phyloP scores from a whole-genome alignment of 2,888 invertebrate species.

The Eutolmus rufibarbis region DNA sequence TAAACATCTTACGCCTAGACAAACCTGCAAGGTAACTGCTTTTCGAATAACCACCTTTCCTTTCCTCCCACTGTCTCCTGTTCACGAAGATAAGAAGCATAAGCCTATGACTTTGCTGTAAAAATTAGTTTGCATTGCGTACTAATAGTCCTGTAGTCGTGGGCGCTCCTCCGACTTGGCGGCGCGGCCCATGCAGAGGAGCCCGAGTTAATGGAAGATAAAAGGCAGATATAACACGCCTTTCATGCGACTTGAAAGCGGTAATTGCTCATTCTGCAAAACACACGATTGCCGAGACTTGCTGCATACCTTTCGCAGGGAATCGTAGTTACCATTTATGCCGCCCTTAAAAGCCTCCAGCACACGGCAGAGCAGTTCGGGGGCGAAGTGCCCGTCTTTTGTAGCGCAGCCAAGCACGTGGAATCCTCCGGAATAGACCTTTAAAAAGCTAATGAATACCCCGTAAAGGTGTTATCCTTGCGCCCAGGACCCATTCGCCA shows the following conservation, averaged over 20 bases:
- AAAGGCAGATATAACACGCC: slow-evolving; percentile 18
- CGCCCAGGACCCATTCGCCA: background rate
- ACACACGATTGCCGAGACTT: background rate
- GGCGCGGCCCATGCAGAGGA: background rate
- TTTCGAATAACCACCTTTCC: background rate
- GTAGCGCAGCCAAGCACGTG: background rate
- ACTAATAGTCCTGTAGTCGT: background rate
- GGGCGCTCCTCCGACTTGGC: background rate
- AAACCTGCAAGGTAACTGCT: background rate
- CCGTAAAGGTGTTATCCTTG: slow-evolving; percentile 5
- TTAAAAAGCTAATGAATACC: slow-evolving; percentile 25
- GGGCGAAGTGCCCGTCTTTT: background rate
- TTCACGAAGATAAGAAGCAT: background rate
- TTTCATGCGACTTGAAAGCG: background rate
- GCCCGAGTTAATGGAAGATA: background rate
- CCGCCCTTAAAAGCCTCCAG: background rate
- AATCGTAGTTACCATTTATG: background rate
- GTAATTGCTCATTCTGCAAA: background rate
- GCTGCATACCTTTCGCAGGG: background rate
- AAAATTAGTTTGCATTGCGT: slow-evolving; percentile 14
- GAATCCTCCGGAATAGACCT: background rate
- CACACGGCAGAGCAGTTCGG: background rate
- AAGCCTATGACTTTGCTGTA: background rate
- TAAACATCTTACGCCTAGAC: background rate
- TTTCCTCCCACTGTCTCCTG: background rate